Percentiles rank a stretch among this genome's conserved stretches.
phyloP scores from a whole-genome alignment of 2,888 invertebrate genomes.

The Choristoneura rosaceana region DNA sequence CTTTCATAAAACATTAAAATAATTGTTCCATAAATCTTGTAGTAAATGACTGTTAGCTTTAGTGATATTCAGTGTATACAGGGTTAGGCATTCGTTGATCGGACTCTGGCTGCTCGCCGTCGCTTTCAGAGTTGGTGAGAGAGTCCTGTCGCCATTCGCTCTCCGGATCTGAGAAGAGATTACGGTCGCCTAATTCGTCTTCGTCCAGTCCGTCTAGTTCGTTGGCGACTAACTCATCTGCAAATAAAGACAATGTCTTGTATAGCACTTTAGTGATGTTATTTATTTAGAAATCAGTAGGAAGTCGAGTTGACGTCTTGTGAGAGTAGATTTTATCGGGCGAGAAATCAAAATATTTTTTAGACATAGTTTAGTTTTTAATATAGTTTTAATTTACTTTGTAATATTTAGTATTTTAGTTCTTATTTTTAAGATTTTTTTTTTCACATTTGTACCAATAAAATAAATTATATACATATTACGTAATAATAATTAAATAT shows the following conservation, averaged over 20 bases:
- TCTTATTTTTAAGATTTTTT: too few species aligned
- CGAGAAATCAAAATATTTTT: too few species aligned
- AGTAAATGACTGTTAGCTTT: not conserved
- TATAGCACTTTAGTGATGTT: not conserved
- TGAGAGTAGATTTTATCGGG: too few species aligned
- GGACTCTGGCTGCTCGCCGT: slow-evolving; percentile 84
- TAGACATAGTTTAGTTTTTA: too few species aligned
- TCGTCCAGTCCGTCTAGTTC: slow-evolving; percentile 74
- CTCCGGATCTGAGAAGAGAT: slow-evolving; percentile 89
- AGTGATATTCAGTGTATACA: slow-evolving; percentile 50
- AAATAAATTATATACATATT: too few species aligned
- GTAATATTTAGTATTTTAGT: too few species aligned
- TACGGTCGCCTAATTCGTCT: slow-evolving; percentile 84
- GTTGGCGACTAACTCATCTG: slow-evolving; percentile 58
- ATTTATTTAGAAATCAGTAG: too few species aligned
- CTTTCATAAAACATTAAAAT: not conserved
- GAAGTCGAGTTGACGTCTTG: too few species aligned
- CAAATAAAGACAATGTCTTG: not conserved
- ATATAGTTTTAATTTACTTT: too few species aligned
- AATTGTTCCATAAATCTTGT: too few species aligned
- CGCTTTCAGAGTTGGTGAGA: slow-evolving; percentile 54
- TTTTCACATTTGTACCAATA: too few species aligned
- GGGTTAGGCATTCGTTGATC: slow-evolving; percentile 73
- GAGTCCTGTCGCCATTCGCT: slow-evolving; percentile 85
- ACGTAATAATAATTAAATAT: too few species aligned